A percentile compares a stretch with the other conserved stretches of the same genome.
Conservation (phyloP, 2,888 invertebrate genomes). For the Carpatolechia fugitivella region DNA sequence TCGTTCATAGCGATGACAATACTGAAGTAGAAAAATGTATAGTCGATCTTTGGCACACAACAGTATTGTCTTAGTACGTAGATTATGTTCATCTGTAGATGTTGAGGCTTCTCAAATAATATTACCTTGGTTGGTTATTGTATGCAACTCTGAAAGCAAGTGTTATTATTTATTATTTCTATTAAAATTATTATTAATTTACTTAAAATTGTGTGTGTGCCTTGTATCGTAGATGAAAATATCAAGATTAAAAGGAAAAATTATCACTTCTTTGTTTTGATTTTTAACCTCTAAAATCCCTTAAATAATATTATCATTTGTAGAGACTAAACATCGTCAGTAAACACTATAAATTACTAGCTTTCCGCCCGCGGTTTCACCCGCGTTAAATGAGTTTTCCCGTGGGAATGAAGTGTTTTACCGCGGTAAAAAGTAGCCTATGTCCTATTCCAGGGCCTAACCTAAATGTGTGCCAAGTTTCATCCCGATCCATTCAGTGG, state of each 20-base stretch:
- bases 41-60: slow-evolving; percentile 27
- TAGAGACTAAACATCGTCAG: neutral
- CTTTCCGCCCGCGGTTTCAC: too few relatives aligned
- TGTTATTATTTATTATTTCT: slow-evolving; percentile 72
- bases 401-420: too few relatives aligned
- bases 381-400: too few relatives aligned
- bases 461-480: too few relatives aligned
- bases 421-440: too few relatives aligned
- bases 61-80: slow-evolving; percentile 44
- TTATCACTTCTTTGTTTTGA: slow-evolving; percentile 65
- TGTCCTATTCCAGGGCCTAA: too few relatives aligned
- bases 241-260: slow-evolving; percentile 81
- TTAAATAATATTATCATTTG: neutral
- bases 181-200: slow-evolving; percentile 71
- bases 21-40: slow-evolving; percentile 34
- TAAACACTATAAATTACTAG: too few relatives aligned
- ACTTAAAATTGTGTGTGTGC: slow-evolving; percentile 83
- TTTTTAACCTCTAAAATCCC: slow-evolving; percentile 19
- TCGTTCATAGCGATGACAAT: slow-evolving; percentile 36
- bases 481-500: too few relatives aligned
- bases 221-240: slow-evolving; percentile 84
- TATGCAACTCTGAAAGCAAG: slow-evolving; percentile 61
- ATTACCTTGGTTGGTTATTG: slow-evolving; percentile 50
- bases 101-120: slow-evolving; percentile 49
- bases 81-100: slow-evolving; percentile 55